Evolutionary conservation across 1,140 invertebrate species (phyloP).

Genomic region (Pogonognathellus flavescens): DNA sequence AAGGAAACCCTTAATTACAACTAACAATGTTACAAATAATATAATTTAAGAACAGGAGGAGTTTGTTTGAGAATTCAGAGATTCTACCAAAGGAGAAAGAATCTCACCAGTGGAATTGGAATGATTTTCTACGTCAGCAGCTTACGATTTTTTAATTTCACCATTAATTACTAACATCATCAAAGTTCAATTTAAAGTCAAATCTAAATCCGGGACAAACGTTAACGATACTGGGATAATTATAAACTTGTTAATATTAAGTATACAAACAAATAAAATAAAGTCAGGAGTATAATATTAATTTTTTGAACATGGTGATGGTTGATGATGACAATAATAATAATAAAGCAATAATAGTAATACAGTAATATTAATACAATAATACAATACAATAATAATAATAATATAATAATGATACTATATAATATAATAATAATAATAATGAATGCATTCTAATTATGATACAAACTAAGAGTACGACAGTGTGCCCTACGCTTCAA

Average conservation of each 20-base stretch:
- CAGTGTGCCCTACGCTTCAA: not conserved
- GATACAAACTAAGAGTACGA: not conserved
- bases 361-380: not conserved
- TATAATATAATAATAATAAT: conserved; percentile 34
- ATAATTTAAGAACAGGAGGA: conserved; percentile 1
- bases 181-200: too few species aligned
- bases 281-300: too few species aligned
- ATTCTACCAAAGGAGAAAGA: not conserved
- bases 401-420: not conserved
- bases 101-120: conserved; percentile 23
- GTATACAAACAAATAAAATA: too few species aligned
- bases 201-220: too few species aligned
- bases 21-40: not conserved
- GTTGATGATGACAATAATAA: too few species aligned
- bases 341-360: too few species aligned
- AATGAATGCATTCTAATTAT: conserved; percentile 4
- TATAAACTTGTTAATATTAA: too few species aligned
- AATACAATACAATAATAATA: conserved; percentile 15
- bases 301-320: too few species aligned
- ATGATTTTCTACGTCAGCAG: conserved; percentile 18
- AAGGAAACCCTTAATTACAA: not conserved
- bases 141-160: conserved; percentile 2
- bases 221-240: too few species aligned
- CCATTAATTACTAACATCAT: too few species aligned
- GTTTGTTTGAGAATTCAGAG: conserved; percentile 24